Percentiles rank a stretch among this genome's conserved stretches.
Evolutionary conservation across 1,140 invertebrate species (phyloP).

Genomic region (Ceratina australensis): DNA sequence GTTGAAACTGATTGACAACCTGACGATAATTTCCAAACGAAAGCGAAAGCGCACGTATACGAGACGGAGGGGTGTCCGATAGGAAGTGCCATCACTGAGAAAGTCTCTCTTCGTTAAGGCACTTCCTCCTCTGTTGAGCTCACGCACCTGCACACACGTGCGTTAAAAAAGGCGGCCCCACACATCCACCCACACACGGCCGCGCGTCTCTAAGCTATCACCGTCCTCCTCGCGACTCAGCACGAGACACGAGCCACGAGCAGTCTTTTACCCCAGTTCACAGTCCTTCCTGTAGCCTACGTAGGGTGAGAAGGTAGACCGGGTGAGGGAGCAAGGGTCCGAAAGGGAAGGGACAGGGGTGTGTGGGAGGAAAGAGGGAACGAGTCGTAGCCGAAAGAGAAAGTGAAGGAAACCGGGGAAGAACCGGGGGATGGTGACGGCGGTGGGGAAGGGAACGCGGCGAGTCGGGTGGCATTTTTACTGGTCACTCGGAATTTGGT

Average conservation of each 20-base stretch:
- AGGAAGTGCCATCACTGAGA: conserved; percentile 28
- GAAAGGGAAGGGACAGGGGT: conserved; percentile 37
- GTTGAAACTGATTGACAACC: neutral
- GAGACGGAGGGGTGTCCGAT: conserved; percentile 21
- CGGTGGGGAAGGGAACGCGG: conserved; percentile 11
- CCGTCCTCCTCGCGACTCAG: conserved; percentile 57
- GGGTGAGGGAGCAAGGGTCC: conserved; percentile 43
- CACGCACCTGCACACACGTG: conserved; percentile 65
- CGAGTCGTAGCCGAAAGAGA: conserved; percentile 38
- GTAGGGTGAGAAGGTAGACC: conserved; percentile 30
- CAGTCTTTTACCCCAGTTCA: conserved; percentile 75
- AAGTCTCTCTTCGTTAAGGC: conserved; percentile 51
- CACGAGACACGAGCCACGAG: conserved; percentile 37
- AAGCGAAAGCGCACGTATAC: neutral
- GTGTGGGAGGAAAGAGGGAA: conserved; percentile 7
- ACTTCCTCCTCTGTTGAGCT: conserved; percentile 52
- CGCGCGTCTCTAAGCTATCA: conserved; percentile 37
- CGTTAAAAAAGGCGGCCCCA: conserved; percentile 51
- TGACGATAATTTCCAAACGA: neutral
- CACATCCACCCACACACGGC: conserved; percentile 30
- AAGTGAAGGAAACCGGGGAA: conserved; percentile 34
- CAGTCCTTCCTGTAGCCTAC: conserved; percentile 65
- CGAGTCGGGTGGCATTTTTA: conserved; percentile 55
- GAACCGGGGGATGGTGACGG: conserved; percentile 35
- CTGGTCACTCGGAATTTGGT: conserved; percentile 74